These are phyloP conservation scores for Dasypus novemcinctus DNA, from an alignment of 2,113 vertebrate genomes.

Conservation along the genomic window DNA sequence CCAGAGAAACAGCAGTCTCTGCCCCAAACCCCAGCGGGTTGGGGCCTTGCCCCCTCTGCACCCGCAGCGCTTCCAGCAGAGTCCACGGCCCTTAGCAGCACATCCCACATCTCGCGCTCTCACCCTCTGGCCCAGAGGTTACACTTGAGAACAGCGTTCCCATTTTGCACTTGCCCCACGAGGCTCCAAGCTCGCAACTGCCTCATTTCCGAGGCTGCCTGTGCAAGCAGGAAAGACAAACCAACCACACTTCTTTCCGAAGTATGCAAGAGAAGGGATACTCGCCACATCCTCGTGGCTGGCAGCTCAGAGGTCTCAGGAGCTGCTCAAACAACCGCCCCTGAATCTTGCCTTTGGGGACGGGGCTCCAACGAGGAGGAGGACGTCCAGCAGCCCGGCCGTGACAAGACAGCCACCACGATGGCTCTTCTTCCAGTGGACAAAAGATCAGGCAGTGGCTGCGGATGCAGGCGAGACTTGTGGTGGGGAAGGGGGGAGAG, in stretches of 20 bases:
- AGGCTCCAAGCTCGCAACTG: constrained; percentile 35
- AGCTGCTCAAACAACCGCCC: not conserved
- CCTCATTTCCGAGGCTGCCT: constrained; percentile 62
- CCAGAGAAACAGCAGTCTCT: constrained; percentile 51
- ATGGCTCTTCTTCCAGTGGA: constrained; percentile 67
- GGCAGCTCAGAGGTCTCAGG: not conserved
- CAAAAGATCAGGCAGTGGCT: constrained; percentile 72
- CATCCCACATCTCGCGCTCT: constrained; percentile 56
- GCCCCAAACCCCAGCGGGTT: constrained; percentile 40
- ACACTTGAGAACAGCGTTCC: not conserved
- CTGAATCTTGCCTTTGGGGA: not conserved
- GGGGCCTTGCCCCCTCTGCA: constrained; percentile 36
- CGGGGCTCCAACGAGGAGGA: constrained; percentile 70
- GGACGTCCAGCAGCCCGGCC: constrained; percentile 72
- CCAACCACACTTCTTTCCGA: not conserved
- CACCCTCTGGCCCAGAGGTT: constrained; percentile 60
- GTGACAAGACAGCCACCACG: constrained; percentile 59
- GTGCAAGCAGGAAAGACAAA: constrained; percentile 32
- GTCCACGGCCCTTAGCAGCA: constrained; percentile 69
- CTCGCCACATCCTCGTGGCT: not conserved
- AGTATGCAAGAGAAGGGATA: not conserved
- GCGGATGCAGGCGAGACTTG: constrained; percentile 75
- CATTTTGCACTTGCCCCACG: constrained; percentile 50
- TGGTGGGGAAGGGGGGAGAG: constrained; percentile 69
- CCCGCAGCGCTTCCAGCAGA: constrained; percentile 67